Base-by-base conservation (phyloP, 2,797 vertebrate genomes). In the Falco rusticolus region DNA sequence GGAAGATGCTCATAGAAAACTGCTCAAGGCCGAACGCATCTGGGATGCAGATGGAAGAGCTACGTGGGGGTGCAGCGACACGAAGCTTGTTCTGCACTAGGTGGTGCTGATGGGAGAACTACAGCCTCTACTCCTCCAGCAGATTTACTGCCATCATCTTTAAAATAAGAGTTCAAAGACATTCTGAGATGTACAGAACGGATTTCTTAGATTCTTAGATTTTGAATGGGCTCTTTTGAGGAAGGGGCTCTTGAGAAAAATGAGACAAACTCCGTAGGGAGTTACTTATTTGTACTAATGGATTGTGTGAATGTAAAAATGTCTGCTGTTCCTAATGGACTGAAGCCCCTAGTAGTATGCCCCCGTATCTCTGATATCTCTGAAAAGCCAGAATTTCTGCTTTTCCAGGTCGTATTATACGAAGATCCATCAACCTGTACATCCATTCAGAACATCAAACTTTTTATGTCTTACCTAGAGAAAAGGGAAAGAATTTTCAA, bases 11-110 rank as follows among this genome's bases (percentile, higher is more conserved):
- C 18, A 0, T 3, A 71, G 92, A 65, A 60, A 93, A n/a, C 20
- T 51, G 93, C 86, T 72, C 4, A 4, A 54, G 94, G 86, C 81
- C 65, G 88, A 12, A 20, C 9, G 51, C 92, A 80, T 92, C 68
- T 97, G 90, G 94, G 68, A 6, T 20, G 2, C 95, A 95, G 88
- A 66, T 94, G 96, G 91, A 53, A 33, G 45, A 51, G 60, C 57
- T 45, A 10, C 47, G 4, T 7, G 51, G 39, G 48, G 53, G 47
- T 33, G 15, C 84, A 4, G 26, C 37, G 76, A 33, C 69, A 9
- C 7, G 41, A 43, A 76, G 51, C 65, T 2, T 2, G 72, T 64
- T 80, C 87, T 64, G 93, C 96, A 5, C 94, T 89, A 84, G 94
- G 63, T 90, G 94, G 88, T 87, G 95, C 95, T 96, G 83, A 90